phyloP scores from a whole-genome alignment of 2,113 vertebrate species.

The Leptocoma aspasia region DNA sequence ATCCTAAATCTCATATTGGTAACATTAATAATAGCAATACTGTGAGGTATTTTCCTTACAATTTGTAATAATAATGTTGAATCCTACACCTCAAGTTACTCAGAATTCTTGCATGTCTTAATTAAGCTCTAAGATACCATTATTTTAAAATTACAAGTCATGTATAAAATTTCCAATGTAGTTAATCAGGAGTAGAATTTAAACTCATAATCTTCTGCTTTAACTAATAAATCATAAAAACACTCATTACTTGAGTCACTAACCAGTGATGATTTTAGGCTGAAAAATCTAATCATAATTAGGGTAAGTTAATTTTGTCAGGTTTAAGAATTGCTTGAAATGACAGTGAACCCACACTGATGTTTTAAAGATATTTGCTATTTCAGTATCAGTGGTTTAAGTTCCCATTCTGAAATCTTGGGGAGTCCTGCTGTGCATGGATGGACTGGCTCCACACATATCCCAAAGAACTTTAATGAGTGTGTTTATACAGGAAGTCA shows the following conservation, averaged over 20 bases:
- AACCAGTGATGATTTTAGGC: slow-evolving; percentile 24
- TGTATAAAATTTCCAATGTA: background rate
- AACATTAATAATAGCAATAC: background rate
- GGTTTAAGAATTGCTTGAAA: background rate
- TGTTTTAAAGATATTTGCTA: background rate
- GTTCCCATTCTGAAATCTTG: background rate
- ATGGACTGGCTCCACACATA: background rate
- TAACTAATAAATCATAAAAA: slow-evolving; percentile 22
- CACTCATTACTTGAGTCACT: slow-evolving; percentile 42
- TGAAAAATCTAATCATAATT: slow-evolving; percentile 19
- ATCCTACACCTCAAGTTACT: background rate
- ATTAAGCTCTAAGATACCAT: background rate
- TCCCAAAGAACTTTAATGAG: background rate
- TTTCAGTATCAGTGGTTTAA: background rate
- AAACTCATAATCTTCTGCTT: background rate
- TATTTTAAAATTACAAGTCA: slow-evolving; percentile 16
- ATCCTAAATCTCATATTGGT: background rate
- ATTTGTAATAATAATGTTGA: background rate
- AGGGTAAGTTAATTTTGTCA: background rate
- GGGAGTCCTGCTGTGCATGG: background rate
- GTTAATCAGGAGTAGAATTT: slow-evolving; percentile 26
- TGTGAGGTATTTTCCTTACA: background rate
- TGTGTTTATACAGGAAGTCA: background rate
- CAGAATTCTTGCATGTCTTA: slow-evolving; percentile 3
- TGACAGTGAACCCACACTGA: background rate